Base-by-base conservation (phyloP, 2,888 invertebrate genomes). In the Yponomeuta cagnagella region DNA sequence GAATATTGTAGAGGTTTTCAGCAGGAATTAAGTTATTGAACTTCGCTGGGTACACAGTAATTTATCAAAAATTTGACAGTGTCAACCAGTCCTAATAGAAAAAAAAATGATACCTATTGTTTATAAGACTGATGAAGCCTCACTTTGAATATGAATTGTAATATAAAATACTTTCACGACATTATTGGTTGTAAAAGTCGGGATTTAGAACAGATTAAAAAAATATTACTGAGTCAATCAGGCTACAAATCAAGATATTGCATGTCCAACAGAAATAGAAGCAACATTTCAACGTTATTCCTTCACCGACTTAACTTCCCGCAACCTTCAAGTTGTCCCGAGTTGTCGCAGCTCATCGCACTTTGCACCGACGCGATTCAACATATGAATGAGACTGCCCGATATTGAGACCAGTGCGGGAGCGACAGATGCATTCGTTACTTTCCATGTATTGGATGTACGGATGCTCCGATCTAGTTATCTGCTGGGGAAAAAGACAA, bases 381-480 rank as follows among this genome's bases (percentile, higher is more conserved):
- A 79, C 82, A 79, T 76, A 81, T 83, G 82, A 82, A 83, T 82
- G 82, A 83, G 79, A 77, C 77, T 78, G 75, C 74, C 30, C 48
- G n/a, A 48, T 79, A 82, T 85, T 80, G 81, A 81, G 78, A 79
- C 79, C 79, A 75, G 74, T 74, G 75, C 71, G 74, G 77, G 76
- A 58, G 4, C 76, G 86, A 84, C 86, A 86, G 82, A 83, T 83
- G 86, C 78, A 83, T 81, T 82, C 82, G 80, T 81, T 82, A 81
- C 82, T 82, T 82, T 80, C 82, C 81, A 79, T 80, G 80, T 79
- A 43, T 78, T 78, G 77, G 76, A 75, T 58, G 75, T 73, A 72
- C 73, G 74, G 15, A 58, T 58, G 77, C 75, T 74, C 74, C 63
- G 70, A 70, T 68, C 71, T 68, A 65, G 73, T 71, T 65, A 70